Percentiles rank a stretch among this genome's conserved stretches.
Conservation (phyloP, 2,113 vertebrate genomes). For the Chunga burmeisteri region DNA sequence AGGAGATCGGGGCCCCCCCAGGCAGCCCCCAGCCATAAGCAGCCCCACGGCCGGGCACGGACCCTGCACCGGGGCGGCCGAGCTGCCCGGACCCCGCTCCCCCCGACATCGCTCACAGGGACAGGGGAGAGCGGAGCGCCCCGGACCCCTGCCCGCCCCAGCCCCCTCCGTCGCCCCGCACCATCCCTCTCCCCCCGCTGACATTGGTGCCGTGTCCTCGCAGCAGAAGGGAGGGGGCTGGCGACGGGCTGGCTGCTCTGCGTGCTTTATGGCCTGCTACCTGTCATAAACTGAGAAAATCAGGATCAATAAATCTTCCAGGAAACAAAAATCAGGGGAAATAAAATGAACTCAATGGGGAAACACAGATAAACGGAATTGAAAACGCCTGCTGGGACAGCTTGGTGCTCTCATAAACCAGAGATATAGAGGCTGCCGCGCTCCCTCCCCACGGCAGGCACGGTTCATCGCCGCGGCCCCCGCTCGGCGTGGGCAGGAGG, state of each 20-base stretch:
- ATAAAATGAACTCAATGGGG: slow-evolving; percentile 50
- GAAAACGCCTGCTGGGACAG: slow-evolving; percentile 45
- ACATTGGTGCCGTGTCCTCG: neutral
- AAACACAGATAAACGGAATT: slow-evolving; percentile 40
- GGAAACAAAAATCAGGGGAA: slow-evolving; percentile 60
- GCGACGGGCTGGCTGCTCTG: neutral
- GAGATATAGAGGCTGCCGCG: neutral
- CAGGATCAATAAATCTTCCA: slow-evolving; percentile 54
- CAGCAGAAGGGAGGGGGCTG: accelerated
- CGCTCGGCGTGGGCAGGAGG: accelerated
- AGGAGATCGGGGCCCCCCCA: neutral
- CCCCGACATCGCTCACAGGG: accelerated
- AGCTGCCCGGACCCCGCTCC: neutral
- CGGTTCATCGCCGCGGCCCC: neutral
- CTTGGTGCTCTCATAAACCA: slow-evolving; percentile 41
- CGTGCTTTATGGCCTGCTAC: slow-evolving; percentile 48
- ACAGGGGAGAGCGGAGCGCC: neutral
- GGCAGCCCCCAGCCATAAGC: neutral
- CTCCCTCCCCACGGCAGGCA: neutral
- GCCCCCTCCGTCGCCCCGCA: accelerated
- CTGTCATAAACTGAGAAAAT: slow-evolving; percentile 62
- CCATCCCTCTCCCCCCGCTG: neutral
- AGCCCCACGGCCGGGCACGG: neutral
- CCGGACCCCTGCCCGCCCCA: neutral
- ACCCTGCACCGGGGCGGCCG: accelerated